Base-by-base conservation (phyloP, 1,140 invertebrate species). In the Ceratosolen fusciceps region DNA sequence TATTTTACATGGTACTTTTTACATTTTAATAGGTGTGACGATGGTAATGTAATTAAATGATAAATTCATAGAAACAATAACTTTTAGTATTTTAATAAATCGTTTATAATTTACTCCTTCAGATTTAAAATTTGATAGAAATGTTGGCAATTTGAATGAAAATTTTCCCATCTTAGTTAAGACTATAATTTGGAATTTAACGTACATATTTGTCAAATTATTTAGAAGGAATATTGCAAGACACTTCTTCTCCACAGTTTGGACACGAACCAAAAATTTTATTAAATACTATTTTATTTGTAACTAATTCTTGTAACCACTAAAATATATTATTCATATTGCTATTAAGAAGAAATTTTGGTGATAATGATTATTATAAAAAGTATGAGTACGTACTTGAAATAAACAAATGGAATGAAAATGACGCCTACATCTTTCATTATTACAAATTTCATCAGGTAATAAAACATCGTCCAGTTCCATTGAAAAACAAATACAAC, bases 401-500 rank as follows among this genome's bases (percentile, higher is more conserved):
- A 85, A 79, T 26, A 91, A 83, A 82, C 90, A 91, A 31, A 71
- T 39, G 8, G 84, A 83, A 84, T 91, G 90, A 80, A 89, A 91
- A 73, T 83, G 71, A 26, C 82, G 85, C 74, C 75, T 81, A 80
- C 90, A 91, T 79, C 84, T 88, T 37, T 75, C 12, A 81, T 90
- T 90, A 75, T 83, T 84, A 74, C 90, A 91, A 47, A 88, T 84
- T 85, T 88, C 87, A 37, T 87, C 80, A 8, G 90, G 88, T 43
- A 86, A 77, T 39, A 79, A 24, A 19, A 81, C 77, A 60, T 83
- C 77, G 2, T 89, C 87, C 8, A 82, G 80, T 73, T 88, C 83
- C 39, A 86, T 54, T 4, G 81, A 86, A 54, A 87, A 90, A 78
- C 90, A 91, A 80, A 91, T 91, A 74, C 87, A 88, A 77, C 90